Base-by-base conservation (phyloP, 2,888 invertebrate species). In the Brachyptera risi region DNA sequence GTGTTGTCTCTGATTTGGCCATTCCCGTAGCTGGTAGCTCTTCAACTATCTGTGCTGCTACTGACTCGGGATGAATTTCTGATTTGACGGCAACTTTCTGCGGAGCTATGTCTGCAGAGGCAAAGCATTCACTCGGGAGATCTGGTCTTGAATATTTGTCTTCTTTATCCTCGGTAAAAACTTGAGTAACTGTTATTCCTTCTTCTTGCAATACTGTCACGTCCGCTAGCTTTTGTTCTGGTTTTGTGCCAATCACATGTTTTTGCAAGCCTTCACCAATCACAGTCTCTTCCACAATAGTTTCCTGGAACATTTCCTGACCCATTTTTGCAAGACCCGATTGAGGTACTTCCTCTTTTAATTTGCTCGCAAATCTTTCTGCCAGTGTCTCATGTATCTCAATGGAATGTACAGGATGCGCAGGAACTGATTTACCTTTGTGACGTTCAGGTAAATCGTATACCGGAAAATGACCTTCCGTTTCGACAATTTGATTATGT, bases 401-500 rank as follows among this genome's bases (percentile, higher is more conserved):
- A 50, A 82, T 74, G 1, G 82, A 81, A 42, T 81, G 76, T 1
- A 84, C 71, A 1, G 80, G 74, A 67, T 78, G 78, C 1, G 78
- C 73, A 3, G 80, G 75, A 5, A 76, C 73, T 23, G 73, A 62
- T 73, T 80, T 82, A 3, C 79, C 76, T 68, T 73, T 77, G 63
- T 80, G 79, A 44, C 74, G 73, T 67, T 82, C 82, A 2, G 81
- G 82, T 58, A 78, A 68, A 64, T 80, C 79, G 62, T 77, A 76
- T n/a, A 76, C 65, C 23, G 71, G 69, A 17, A 89, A 74, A 27
- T 77, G 73, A 24, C 78, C 79, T 76, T 90, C 90, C 65, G 79
- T 82, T 74, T 91, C 90, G 35, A 82, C 78, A 0, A 77, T 73
- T 69, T 85, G 81, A 0, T 81, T 83, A 73, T 88, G 82, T 57